Conservation (phyloP, 2,113 vertebrate genomes). For the Ardeotis arabs region DNA sequence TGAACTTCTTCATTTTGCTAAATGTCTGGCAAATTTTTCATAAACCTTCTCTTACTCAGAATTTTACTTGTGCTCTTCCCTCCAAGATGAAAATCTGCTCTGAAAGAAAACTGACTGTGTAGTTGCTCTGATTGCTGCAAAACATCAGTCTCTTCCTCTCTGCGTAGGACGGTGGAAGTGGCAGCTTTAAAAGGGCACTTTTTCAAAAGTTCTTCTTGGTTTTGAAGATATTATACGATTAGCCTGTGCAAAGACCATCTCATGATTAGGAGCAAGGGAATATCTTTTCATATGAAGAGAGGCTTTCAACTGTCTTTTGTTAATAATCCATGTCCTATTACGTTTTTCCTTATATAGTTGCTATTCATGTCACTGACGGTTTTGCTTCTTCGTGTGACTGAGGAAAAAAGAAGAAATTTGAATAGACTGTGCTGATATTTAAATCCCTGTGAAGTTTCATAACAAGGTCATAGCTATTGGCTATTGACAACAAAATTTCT, state of each 20-base stretch:
- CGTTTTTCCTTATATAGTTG: background rate
- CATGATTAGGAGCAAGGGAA: background rate
- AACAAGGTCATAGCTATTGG: conserved; percentile 20
- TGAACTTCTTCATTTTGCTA: background rate
- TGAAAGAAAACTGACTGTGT: background rate
- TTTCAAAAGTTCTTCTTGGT: background rate
- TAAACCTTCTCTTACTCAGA: background rate
- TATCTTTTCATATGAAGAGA: background rate
- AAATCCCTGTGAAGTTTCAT: conserved; percentile 15
- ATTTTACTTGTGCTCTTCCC: background rate
- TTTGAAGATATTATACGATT: background rate
- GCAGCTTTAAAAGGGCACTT: background rate
- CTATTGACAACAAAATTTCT: conserved; percentile 17
- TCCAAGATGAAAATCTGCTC: background rate
- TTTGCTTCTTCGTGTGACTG: conserved; percentile 2
- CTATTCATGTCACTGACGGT: background rate
- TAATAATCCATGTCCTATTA: background rate
- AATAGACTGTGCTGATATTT: background rate
- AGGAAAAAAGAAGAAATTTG: conserved; percentile 15
- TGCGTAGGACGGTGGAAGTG: background rate
- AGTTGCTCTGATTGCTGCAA: background rate
- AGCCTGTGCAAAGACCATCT: background rate
- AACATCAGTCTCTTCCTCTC: background rate
- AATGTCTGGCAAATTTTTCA: background rate
- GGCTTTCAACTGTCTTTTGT: background rate